Evolutionary conservation across 1,140 invertebrate species (phyloP), one percentile per base, ranked within the genome.

Genomic region (Drosophila bifasciata): DNA sequence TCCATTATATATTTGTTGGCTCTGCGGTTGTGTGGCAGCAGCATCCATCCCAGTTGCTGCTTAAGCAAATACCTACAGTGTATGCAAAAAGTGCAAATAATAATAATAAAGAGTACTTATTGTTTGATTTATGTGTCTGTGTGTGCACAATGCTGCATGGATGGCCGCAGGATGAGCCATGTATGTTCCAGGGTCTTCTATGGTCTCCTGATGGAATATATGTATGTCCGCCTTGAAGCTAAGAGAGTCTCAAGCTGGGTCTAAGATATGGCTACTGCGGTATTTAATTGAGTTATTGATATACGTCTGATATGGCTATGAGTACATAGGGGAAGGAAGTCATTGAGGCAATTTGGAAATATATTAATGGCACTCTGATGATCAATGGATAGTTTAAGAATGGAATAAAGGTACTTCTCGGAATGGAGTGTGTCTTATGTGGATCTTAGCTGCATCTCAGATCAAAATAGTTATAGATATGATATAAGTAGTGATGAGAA

Each of bases 21-120:
- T 32, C 21, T 69, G 57, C 17, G 72, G 44, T 41, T 79, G 52
- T 79, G 52, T 15, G 17, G 36, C 48, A 16, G 55, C 25, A 64
- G 68, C 36, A 25, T 21, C 19, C 19, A 6, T 23, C 4, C 4
- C 23, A 3, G 23, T 25, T 9, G 32, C 59, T 80, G 76, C 86
- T 89, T 85, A 89, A 78, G 76, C 53, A 80, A 89, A 85, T 80
- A 89, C 80, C 80, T 80, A 89, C 80, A 76, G 63, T 81, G 52
- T 88, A 88, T 88, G 84, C 83, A 88, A 88, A 90, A 90, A 90
- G 89, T 90, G 89, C 89, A 90, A 90, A 90, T 90, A 90, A 90
- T 90, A 90, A 90, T 90, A 90, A 89, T 89, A 90, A 89, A 90
- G 89, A 90, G 89, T 90, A 90, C 89, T 90, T 90, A 90, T 90